phyloP scores from a whole-genome alignment of 2,888 invertebrate species.

The Helleia helle region DNA sequence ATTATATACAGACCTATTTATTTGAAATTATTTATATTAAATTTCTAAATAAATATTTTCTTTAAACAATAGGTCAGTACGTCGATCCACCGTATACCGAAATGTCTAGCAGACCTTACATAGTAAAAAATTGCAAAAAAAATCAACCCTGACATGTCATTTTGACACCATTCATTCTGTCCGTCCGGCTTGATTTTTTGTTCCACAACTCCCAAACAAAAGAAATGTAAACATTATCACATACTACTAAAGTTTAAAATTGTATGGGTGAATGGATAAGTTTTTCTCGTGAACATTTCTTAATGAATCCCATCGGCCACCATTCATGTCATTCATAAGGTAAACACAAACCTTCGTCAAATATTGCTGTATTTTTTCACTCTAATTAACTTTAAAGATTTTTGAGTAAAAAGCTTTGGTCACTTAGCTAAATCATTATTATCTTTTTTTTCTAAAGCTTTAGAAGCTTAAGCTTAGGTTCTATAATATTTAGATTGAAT shows the following conservation, averaged over 20 bases:
- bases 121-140: conserved; percentile 49
- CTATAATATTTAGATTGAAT: too few relatives aligned
- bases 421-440: too few relatives aligned
- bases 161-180: conserved; percentile 68
- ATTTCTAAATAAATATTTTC: too few relatives aligned
- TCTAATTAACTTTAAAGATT: conserved; percentile 13
- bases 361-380: conserved; percentile 15
- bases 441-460: too few relatives aligned
- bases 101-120: background rate
- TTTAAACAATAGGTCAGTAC: too few relatives aligned
- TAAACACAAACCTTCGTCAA: conserved; percentile 63
- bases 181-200: conserved; percentile 43
- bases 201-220: conserved; percentile 11
- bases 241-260: background rate
- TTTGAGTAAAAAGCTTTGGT: conserved; percentile 1
- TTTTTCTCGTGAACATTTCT: conserved; percentile 52
- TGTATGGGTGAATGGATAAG: conserved; percentile 26
- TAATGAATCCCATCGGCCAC: conserved; percentile 60
- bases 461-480: too few relatives aligned
- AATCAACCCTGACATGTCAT: conserved; percentile 59
- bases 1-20: too few relatives aligned
- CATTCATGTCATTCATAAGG: conserved; percentile 65
- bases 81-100: too few relatives aligned
- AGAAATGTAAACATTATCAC: background rate
- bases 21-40: too few relatives aligned